A percentile compares a stretch with the other conserved stretches of the same genome.
These are phyloP conservation scores for Erebia palarica DNA, from an alignment of 2,888 invertebrate species.

Conservation along the genomic window DNA sequence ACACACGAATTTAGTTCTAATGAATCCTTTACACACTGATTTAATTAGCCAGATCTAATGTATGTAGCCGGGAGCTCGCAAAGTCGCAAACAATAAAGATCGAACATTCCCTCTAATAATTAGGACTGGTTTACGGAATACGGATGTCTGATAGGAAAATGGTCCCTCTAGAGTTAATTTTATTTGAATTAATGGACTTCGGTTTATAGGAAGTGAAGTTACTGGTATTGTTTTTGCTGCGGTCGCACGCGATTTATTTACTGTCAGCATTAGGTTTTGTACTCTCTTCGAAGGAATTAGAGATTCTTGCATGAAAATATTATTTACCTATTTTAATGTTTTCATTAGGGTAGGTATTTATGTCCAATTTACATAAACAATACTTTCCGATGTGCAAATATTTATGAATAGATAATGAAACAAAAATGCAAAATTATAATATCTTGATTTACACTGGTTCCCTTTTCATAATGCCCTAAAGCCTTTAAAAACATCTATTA, in stretches of 20 bases:
- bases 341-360: too few species aligned
- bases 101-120: constrained; percentile 76
- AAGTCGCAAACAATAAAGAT: constrained; percentile 77
- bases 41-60: constrained; percentile 76
- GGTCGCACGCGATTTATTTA: constrained; percentile 39
- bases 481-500: too few species aligned
- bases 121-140: constrained; percentile 64
- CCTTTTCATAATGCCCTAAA: too few species aligned
- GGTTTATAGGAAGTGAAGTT: constrained; percentile 61
- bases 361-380: too few species aligned
- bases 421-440: too few species aligned
- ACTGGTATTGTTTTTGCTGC: constrained; percentile 35
- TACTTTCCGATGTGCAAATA: too few species aligned
- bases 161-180: constrained; percentile 62
- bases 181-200: constrained; percentile 70
- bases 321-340: too few species aligned
- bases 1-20: constrained; percentile 78
- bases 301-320: background rate
- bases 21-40: constrained; percentile 58
- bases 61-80: constrained; percentile 45
- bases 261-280: constrained; percentile 25
- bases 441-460: too few species aligned
- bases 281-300: background rate
- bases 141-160: constrained; percentile 65
- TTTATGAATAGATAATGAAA: too few species aligned